These are phyloP conservation scores for Mycetomoellerius zeteki DNA, from an alignment of 1,140 invertebrate genomes.

Conservation along the genomic window DNA sequence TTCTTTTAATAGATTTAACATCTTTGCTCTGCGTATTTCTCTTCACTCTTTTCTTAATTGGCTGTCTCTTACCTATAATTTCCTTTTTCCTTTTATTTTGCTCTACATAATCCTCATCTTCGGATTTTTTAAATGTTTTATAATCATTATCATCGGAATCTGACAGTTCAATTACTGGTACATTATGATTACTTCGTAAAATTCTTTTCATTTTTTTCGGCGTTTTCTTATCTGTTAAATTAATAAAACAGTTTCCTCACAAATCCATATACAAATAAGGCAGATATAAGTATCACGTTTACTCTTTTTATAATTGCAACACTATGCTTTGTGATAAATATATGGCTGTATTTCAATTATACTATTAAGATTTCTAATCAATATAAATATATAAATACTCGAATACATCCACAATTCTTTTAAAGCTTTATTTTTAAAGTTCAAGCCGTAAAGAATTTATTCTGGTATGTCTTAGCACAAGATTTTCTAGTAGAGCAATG, in stretches of 20 bases:
- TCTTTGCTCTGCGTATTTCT: not conserved
- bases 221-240: conserved; percentile 2
- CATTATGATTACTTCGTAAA: not conserved
- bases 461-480: not conserved
- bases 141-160: conserved; percentile 51
- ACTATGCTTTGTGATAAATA: not conserved
- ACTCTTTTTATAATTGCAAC: not conserved
- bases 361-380: not conserved
- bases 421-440: not conserved
- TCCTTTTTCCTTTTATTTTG: not conserved
- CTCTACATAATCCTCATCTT: not conserved
- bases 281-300: not conserved
- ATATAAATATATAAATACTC: not conserved
- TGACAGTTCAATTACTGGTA: conserved; percentile 27
- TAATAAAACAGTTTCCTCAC: not conserved
- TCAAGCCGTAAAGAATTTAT: not conserved
- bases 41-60: not conserved
- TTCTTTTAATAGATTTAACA: not conserved
- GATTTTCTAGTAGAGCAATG: not conserved
- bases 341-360: not conserved
- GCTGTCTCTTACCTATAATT: not conserved
- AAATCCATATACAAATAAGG: not conserved
- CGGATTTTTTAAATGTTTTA: not conserved
- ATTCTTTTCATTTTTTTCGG: conserved; percentile 52
- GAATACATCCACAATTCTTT: not conserved